Conservation (phyloP, 2,888 invertebrate genomes). For the Bedellia somnulentella region DNA sequence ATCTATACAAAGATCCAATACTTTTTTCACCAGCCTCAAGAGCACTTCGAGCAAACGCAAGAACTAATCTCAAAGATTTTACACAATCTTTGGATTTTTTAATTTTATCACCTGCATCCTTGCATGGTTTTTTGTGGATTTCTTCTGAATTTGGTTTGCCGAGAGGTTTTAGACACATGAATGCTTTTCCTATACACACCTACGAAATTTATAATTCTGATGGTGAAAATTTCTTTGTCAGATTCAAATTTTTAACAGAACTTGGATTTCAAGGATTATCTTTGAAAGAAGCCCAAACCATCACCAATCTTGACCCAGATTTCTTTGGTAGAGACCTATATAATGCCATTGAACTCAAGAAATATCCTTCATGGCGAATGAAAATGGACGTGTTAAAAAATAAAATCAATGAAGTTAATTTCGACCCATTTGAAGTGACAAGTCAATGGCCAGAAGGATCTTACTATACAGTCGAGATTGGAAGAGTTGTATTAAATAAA, state of each 20-base stretch:
- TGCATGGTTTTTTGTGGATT: neutral
- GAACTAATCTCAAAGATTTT: conserved; percentile 23
- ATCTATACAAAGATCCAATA: conserved; percentile 50
- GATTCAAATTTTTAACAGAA: conserved; percentile 86
- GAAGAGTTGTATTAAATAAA: conserved; percentile 73
- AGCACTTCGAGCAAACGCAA: conserved; percentile 52
- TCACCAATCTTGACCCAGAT: conserved; percentile 73
- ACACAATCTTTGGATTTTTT: conserved; percentile 50
- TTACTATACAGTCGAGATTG: conserved; percentile 77
- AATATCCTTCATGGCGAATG: conserved; percentile 70
- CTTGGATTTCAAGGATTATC: conserved; percentile 78
- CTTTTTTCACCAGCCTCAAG: conserved; percentile 57
- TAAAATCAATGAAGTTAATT: conserved; percentile 69
- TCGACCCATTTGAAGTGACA: conserved; percentile 86
- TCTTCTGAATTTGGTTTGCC: neutral
- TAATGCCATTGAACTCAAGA: conserved; percentile 71
- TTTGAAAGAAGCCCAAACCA: conserved; percentile 54
- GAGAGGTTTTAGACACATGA: neutral
- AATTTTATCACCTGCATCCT: neutral
- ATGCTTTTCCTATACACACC: conserved; percentile 74
- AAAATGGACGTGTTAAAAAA: conserved; percentile 79
- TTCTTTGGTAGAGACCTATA: conserved; percentile 78
- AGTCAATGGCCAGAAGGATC: conserved; percentile 82
- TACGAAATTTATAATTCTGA: conserved; percentile 79
- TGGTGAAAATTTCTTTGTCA: conserved; percentile 71